Evolutionary conservation across 2,113 vertebrate genomes (phyloP).

Genomic region (Coryphaenoides rupestris): DNA sequence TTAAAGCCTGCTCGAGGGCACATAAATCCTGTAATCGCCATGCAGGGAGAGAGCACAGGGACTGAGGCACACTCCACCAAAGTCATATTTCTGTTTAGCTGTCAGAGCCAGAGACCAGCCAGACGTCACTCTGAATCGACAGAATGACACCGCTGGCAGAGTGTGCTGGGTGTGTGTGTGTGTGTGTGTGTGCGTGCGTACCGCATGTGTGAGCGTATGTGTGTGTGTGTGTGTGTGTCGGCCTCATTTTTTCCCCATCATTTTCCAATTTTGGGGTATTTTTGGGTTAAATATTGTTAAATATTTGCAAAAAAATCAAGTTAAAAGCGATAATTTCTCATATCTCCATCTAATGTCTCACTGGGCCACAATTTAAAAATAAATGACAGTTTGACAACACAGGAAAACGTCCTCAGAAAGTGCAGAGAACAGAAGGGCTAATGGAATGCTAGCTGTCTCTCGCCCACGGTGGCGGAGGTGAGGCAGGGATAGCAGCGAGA

Average conservation of each 20-base stretch:
- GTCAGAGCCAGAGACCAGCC: slow-evolving; percentile 26
- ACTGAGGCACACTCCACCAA: slow-evolving; percentile 37
- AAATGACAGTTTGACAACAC: too few relatives aligned
- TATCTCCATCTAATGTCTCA: too few relatives aligned
- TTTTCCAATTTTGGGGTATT: too few relatives aligned
- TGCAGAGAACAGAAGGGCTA: background rate
- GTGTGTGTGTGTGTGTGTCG: slow-evolving; percentile 10
- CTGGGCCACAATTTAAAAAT: too few relatives aligned
- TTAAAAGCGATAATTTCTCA: too few relatives aligned
- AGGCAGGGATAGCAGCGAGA: too few relatives aligned
- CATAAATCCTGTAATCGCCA: slow-evolving; percentile 36
- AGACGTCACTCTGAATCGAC: slow-evolving; percentile 37
- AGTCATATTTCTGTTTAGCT: slow-evolving; percentile 50
- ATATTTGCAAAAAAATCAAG: too few relatives aligned
- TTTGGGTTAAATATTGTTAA: too few relatives aligned
- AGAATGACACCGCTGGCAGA: slow-evolving; percentile 25
- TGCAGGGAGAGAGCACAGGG: slow-evolving; percentile 14
- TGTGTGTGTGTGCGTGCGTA: background rate
- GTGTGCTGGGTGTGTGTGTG: background rate
- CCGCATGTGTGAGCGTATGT: background rate
- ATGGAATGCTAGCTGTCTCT: too few relatives aligned
- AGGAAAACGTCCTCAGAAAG: too few relatives aligned
- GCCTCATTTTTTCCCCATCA: background rate
- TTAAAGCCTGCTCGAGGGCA: slow-evolving; percentile 36
- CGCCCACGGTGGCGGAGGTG: too few relatives aligned